Base-by-base conservation (phyloP, 1,140 invertebrate genomes). In the Pomacea maculata region DNA sequence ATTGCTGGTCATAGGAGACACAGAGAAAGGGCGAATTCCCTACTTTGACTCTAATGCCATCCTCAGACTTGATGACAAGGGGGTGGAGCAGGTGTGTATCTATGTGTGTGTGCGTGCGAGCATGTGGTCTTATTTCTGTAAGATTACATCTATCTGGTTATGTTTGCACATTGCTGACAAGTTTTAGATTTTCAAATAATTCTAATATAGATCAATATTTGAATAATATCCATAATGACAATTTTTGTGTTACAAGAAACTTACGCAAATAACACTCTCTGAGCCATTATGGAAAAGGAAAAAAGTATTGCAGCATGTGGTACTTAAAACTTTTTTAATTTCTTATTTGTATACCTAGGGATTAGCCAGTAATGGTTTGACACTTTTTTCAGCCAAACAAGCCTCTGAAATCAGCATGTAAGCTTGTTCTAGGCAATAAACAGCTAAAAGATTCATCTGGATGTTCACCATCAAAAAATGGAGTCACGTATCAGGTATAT, bases 31-130 rank as follows among this genome's bases (percentile, higher is more conserved):
- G 19, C 92, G 95, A 79, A 95, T 95, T 86, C 91, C 97, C 29
- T 92, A 97, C 14, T 97, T 96, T 91, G 96, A 97, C 92, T 97
- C 96, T 10, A 93, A 94, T 83, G 93, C 95, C 54, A 92, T 95
- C 85, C 92, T 94, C 80, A 95, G 92, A 88, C 90, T 94, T 17
- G 94, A 84, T 92, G 85, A 89, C 73, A 84, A 82, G 57, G 77
- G 76, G 78, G 55, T 80, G 64, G 77, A 80, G 61, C 75, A 81
- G 80, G 78, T 80, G 12, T 19, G 21, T 74, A 5, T 54, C 1
- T 25, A 45, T 78, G 65, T 68, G 61, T 45, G 45, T 29, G 29
- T 45, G 71, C 9, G n/a, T 72, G 34, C 0, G 25, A 25, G 25
- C 29, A 29, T 5, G 3, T 72, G 71, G 25, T 25, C 29, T 19